A percentile compares a stretch with the other conserved stretches of the same genome.
Evolutionary conservation across 1,140 invertebrate species (phyloP).

Genomic region (Lordiphosa clarofinis): DNA sequence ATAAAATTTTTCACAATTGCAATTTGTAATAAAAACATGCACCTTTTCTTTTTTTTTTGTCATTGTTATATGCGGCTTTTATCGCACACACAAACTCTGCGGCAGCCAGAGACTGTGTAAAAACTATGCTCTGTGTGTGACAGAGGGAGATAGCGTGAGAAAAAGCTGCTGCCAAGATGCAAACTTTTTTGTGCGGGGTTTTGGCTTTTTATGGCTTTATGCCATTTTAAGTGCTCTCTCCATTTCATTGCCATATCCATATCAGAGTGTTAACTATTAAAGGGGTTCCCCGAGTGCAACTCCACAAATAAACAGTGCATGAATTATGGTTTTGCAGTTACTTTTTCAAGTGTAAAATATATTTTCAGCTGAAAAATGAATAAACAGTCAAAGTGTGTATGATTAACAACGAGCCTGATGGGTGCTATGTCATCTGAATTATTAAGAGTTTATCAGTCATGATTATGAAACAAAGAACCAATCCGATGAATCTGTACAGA

Average conservation of each 20-base stretch:
- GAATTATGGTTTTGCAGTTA: conserved; percentile 62
- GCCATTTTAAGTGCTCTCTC: conserved; percentile 66
- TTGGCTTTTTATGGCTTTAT: conserved; percentile 55
- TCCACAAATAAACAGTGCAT: conserved; percentile 65
- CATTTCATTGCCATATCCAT: conserved; percentile 51
- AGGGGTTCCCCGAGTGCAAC: conserved; percentile 31
- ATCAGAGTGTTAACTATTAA: conserved; percentile 61
- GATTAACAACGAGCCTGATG: too few species aligned
- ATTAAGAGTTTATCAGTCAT: too few species aligned
- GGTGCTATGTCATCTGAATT: too few species aligned
- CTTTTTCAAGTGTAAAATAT: conserved; percentile 9
- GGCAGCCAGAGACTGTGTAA: neutral
- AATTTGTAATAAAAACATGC: conserved; percentile 78
- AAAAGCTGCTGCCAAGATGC: conserved; percentile 33
- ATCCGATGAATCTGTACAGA: too few species aligned
- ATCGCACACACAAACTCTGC: conserved; percentile 38
- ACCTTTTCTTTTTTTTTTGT: conserved; percentile 50
- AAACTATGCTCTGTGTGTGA: conserved; percentile 34
- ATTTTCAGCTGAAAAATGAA: too few species aligned
- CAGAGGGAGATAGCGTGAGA: conserved; percentile 13
- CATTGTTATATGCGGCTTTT: conserved; percentile 65
- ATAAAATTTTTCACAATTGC: conserved; percentile 77
- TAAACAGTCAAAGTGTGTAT: too few species aligned
- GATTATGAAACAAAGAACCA: too few species aligned
- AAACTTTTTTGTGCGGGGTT: conserved; percentile 19